Evolutionary conservation across 2,888 invertebrate species (phyloP), one percentile per base, ranked within the genome.

Genomic region (Eupithecia insigniata): DNA sequence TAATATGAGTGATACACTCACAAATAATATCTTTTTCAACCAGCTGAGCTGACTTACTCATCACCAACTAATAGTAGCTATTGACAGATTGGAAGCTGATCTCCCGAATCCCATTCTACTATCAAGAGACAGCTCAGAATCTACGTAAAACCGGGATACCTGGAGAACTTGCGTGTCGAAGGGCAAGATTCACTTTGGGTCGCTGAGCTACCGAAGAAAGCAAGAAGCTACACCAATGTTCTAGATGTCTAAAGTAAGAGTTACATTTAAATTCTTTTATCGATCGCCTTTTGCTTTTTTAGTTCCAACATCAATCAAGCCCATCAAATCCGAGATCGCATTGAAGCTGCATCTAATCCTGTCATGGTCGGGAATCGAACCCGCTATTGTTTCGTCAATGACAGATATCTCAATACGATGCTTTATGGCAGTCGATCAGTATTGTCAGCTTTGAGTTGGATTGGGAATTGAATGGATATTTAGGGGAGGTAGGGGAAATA

Each of bases 371-470:
- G 87, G 85, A 85, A 91, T 92, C 92, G 89, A 92, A 90, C 85
- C 84, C 79, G 78, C 78, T 84, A 90, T 92, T 92, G 93, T 93
- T 88, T 91, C 86, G 87, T 82, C 84, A 89, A 86, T 89, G 92
- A 92, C 92, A 85, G 85, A 92, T 90, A 85, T 87, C 90, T 92
- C 91, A 91, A 92, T 92, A 92, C 89, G 83, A 85, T 87, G 87
- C 79, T 92, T 90, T 90, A 93, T 93, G 90, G 90, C 85, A 83
- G 83, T 86, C 93, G 87, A 93, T 93, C 93, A 92, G 92, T 92
- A 91, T 92, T 92, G 92, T 92, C 91, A 85, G 92, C 92, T 93
- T 91, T 90, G 81, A 73, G 88, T 89, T 88, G 87, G 88, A 87
- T 86, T 82, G 77, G 77, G 78, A 82, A 86, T 84, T 88, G 85